Base-by-base conservation (phyloP, 2,113 vertebrate species). In the Petrocephalus zakoni region DNA sequence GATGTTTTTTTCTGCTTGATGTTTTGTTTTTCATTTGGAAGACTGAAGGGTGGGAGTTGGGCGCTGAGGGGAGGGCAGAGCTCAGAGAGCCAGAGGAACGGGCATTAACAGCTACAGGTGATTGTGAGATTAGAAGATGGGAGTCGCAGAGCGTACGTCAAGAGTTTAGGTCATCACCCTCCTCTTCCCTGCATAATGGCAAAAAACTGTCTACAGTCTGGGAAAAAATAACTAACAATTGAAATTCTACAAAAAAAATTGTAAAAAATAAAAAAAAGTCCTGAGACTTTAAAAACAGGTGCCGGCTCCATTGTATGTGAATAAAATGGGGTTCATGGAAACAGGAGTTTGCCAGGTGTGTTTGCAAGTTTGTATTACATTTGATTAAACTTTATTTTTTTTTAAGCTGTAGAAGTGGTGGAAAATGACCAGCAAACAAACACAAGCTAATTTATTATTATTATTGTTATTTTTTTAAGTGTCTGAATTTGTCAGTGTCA, bases 301-400 rank as follows among this genome's bases (percentile, higher is more conserved):
- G 92, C 93, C 93, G 93, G 91, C 92, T 94, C 92, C 91, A 90
- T 92, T 94, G 88, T 94, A 93, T 94, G 94, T 94, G 93, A 95
- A 94, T 93, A 92, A 94, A 94, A 90, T 58, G 72, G 89, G 90
- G 34, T 84, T 72, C 91, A 90, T 93, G 88, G 91, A 94, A 93
- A 91, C 86, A 92, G 90, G 91, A 89, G 90, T 92, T 86, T 92
- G 90, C 86, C 90, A 89, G 90, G 92, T 90, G 93, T 90, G 93
- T 90, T 92, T 91, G 89, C 90, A 92, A 90, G 90, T 93, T 92
- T 85, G 58, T 91, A 92, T 87, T 89, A 90, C 61, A 92, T 88
- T 92, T 89, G 84, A 89, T 89, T 90, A 90, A 37, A 84, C 91
- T 92, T 88, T 83, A 1, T 7, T 47, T 52, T 82, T 88, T 88